Evolutionary conservation across 2,888 invertebrate species (phyloP).

Genomic region (Drosophila niveifrons): DNA sequence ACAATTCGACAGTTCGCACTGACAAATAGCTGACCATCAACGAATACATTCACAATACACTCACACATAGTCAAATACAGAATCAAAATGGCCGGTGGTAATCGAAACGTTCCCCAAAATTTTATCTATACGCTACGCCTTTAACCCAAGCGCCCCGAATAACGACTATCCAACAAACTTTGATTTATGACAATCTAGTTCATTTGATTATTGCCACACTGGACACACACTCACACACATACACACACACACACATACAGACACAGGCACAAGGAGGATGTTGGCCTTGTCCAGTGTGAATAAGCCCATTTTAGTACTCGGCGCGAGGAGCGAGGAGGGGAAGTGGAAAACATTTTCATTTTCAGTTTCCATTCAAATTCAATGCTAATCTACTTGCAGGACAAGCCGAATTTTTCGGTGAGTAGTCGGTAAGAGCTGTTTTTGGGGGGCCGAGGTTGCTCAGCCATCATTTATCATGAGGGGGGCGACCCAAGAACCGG

Average conservation of each 20-base stretch:
- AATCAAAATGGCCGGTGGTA: conserved; percentile 12
- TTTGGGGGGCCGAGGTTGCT: conserved; percentile 27
- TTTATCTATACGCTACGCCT: conserved; percentile 53
- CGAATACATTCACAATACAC: neutral
- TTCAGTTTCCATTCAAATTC: conserved; percentile 76
- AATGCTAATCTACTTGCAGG: conserved; percentile 76
- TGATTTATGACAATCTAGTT: conserved; percentile 77
- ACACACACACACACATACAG: neutral
- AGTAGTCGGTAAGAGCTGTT: conserved; percentile 9
- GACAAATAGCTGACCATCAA: conserved; percentile 34
- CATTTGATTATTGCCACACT: conserved; percentile 72
- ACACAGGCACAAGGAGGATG: neutral
- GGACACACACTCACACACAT: conserved; percentile 9
- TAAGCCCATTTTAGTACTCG: conserved; percentile 26
- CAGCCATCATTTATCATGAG: conserved; percentile 73
- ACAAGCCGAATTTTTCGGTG: conserved; percentile 57
- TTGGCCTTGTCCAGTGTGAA: conserved; percentile 16
- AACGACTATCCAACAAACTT: conserved; percentile 66
- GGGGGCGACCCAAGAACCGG: conserved; percentile 45
- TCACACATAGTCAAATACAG: conserved; percentile 10
- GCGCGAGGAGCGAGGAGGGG: no score
- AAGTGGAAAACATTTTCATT: conserved; percentile 68
- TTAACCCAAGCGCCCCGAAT: conserved; percentile 44
- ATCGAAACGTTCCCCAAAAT: conserved; percentile 38
- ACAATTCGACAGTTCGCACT: conserved; percentile 1